phyloP scores from a whole-genome alignment of 2,888 invertebrate species.

The Metalampra italica region DNA sequence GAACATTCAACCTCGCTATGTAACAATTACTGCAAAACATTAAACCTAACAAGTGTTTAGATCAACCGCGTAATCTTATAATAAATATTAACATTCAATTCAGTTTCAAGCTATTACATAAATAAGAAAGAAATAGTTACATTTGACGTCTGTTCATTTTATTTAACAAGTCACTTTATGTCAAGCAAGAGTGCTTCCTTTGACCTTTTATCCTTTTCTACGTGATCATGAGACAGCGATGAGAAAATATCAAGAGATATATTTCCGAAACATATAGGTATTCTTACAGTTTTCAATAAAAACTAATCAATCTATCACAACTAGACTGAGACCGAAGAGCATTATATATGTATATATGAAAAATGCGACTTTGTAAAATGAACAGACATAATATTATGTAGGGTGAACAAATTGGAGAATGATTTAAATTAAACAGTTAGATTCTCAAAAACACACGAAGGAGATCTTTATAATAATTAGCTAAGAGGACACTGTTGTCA shows the following conservation, averaged over 20 bases:
- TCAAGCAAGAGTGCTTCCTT: not conserved
- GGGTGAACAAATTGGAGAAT: not conserved
- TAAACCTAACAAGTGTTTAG: conserved; percentile 16
- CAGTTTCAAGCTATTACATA: not conserved
- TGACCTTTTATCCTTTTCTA: no score
- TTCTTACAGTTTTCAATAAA: no score
- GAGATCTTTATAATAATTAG: conserved; percentile 63
- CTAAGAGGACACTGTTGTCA: conserved; percentile 41
- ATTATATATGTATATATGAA: no score
- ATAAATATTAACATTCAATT: not conserved
- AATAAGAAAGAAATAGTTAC: not conserved
- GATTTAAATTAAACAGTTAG: conserved; percentile 1
- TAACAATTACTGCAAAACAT: conserved; percentile 14
- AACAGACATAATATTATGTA: not conserved
- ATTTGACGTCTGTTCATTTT: no score
- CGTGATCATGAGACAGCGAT: no score
- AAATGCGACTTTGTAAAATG: no score
- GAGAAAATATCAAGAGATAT: no score
- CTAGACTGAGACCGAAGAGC: no score
- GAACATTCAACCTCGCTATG: conserved; percentile 6
- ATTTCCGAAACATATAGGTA: no score
- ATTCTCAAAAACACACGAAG: conserved; percentile 24
- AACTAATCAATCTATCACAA: no score
- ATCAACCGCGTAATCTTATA: not conserved
- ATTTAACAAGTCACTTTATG: not conserved